Percentiles rank a stretch among this genome's conserved stretches.
Evolutionary conservation across 2,888 invertebrate species (phyloP).

Genomic region (Pogonocherus hispidulus): DNA sequence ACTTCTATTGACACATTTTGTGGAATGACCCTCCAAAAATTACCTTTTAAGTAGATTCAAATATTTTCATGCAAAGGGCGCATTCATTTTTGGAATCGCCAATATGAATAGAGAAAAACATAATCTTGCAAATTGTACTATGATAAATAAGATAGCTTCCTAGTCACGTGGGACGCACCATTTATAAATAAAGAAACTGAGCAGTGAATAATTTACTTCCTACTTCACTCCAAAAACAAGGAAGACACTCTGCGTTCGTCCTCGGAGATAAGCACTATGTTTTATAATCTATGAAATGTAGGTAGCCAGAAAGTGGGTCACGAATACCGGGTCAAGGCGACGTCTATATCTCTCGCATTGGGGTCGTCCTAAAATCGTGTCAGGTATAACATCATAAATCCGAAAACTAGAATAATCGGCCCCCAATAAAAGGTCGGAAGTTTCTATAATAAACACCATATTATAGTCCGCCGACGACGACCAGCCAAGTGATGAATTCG

Average conservation of each 20-base stretch:
- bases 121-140: too few species aligned
- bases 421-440: conserved; percentile 6
- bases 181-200: too few species aligned
- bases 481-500: background rate
- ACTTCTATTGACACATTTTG: too few species aligned
- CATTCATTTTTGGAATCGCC: too few species aligned
- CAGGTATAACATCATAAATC: conserved; percentile 15
- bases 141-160: too few species aligned
- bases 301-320: conserved; percentile 47
- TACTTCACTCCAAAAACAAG: background rate
- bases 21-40: too few species aligned
- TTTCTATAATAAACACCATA: background rate
- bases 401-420: conserved; percentile 18
- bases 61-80: too few species aligned
- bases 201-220: background rate
- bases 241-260: conserved; percentile 29
- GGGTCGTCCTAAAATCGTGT: conserved; percentile 42
- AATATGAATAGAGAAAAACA: too few species aligned
- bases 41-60: too few species aligned
- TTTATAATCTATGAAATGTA: conserved; percentile 42
- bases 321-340: conserved; percentile 46
- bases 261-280: conserved; percentile 28
- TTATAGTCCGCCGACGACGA: background rate
- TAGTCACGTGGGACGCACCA: too few species aligned
- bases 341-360: conserved; percentile 33